Conservation (phyloP, 1,140 invertebrate genomes). For the Coptotermes formosanus region DNA sequence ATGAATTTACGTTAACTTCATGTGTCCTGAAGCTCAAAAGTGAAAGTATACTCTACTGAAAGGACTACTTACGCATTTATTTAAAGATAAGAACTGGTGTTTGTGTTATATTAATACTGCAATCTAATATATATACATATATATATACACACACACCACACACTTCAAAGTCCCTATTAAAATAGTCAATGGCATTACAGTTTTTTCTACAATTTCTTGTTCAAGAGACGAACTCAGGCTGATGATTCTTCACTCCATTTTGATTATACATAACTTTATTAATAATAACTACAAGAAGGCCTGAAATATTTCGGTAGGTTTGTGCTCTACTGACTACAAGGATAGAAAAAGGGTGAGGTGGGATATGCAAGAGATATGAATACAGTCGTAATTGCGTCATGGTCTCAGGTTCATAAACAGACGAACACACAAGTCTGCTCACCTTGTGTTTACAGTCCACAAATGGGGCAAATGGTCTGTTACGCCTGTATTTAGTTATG, state of each 20-base stretch:
- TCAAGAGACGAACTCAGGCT: neutral
- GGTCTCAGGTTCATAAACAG: neutral
- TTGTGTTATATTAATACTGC: neutral
- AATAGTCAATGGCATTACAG: slow-evolving; percentile 16
- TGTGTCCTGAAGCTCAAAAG: neutral
- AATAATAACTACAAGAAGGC: slow-evolving; percentile 7
- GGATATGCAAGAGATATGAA: slow-evolving; percentile 16
- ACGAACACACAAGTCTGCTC: neutral
- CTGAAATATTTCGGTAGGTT: neutral
- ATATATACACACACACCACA: neutral
- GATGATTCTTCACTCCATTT: neutral
- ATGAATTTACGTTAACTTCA: neutral
- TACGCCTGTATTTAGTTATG: neutral
- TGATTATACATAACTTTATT: slow-evolving; percentile 13
- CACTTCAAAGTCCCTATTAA: neutral
- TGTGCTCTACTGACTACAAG: neutral
- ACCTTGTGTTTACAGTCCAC: neutral
- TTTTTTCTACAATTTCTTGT: neutral
- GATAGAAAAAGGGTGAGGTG: neutral
- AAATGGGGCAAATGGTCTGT: neutral
- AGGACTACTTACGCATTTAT: neutral
- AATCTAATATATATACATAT: neutral
- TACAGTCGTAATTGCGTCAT: neutral
- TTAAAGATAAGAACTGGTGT: neutral
- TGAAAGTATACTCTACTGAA: neutral